Evolutionary conservation across 2,113 vertebrate species (phyloP), one percentile per base, ranked within the genome.

Genomic region (Indicator maculatus): DNA sequence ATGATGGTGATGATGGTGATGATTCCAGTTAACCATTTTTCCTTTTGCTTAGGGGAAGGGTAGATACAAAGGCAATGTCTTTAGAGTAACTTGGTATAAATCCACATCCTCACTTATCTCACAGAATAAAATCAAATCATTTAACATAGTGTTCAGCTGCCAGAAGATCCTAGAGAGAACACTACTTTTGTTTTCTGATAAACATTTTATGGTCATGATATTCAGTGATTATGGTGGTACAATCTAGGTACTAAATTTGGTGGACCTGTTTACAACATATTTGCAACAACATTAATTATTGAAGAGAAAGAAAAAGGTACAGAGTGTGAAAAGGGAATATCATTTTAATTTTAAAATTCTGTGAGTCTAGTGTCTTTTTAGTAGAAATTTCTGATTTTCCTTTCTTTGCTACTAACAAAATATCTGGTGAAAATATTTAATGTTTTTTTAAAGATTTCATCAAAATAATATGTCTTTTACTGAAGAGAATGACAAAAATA

Each of bases 1-100:
- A 30, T 69, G n/a, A 0, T 74, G 38, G 3, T 11, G 6, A 16
- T 63, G 33, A 0, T 74, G 38, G 3, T 11, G 6, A 16, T 63
- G 33, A 45, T 13, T 86, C 21, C 12, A 78, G 8, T 67, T 78
- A 81, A 81, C 7, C 8, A 45, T 24, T 63, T 70, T 80, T 55
- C 16, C 16, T 88, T 71, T 93, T 67, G 16, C 24, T 78, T 71
- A 64, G 16, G 30, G 36, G 16, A 81, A 89, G 5, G 5, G 10
- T 20, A 8, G 27, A 41, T 19, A 9, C 17, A 67, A 73, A 81
- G 36, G 5, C 30, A 74, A 6, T 33, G 86, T 81, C 53, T 78
- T 90, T 27, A 56, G 58, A 81, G 33, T 65, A 88, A 73, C 30
- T 53, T 74, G 8, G 27, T 72, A 5, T 45, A 77, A 92, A 90